Base-by-base conservation (phyloP, 2,888 invertebrate genomes). In the Hydrotaea diabolus region DNA sequence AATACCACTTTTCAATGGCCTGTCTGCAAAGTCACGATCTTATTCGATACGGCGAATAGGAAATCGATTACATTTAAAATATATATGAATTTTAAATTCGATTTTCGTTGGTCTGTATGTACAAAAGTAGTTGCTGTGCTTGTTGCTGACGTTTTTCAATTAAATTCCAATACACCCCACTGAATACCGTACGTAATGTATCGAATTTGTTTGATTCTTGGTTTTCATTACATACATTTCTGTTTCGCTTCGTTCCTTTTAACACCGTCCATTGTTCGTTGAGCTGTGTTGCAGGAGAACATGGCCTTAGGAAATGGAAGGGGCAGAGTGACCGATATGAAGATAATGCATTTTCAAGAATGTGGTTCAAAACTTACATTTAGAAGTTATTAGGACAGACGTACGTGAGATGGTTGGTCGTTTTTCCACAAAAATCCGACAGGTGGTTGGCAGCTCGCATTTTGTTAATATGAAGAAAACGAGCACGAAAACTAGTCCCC, bases 1-100 rank as follows among this genome's bases (percentile, higher is more conserved):
- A n/a, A n/a, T n/a, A 26, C 62, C 13, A 36, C 31, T 62, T 62
- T 26, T 62, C 62, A 62, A 26, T 15, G 53, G 43, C 31, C 19
- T 73, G 73, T 77, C 77, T 83, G 83, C 71, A 64, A 71, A 74
- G 77, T 83, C 83, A 83, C 83, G 83, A 83, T 11, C 74, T 77
- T 59, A 15, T 76, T 78, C 62, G 0, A 49, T 55, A 23, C 43
- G 55, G 8, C 71, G 57, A 73, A 11, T 64, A 21, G 13, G 19
- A 13, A 80, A 83, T 46, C 53, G 31, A 62, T n/a, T 23, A 26
- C 59, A 36, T 49, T 49, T 7, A n/a, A 71, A 36, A 55, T 72
- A 19, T n/a, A n/a, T 53, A 46, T 55, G 55, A 72, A 72, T 53
- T 36, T 72, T 2, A 72, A 72, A 55, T 72, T 31, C 31, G 31